Evolutionary conservation across 2,113 vertebrate species (phyloP).

Genomic region (Antennarius striatus): DNA sequence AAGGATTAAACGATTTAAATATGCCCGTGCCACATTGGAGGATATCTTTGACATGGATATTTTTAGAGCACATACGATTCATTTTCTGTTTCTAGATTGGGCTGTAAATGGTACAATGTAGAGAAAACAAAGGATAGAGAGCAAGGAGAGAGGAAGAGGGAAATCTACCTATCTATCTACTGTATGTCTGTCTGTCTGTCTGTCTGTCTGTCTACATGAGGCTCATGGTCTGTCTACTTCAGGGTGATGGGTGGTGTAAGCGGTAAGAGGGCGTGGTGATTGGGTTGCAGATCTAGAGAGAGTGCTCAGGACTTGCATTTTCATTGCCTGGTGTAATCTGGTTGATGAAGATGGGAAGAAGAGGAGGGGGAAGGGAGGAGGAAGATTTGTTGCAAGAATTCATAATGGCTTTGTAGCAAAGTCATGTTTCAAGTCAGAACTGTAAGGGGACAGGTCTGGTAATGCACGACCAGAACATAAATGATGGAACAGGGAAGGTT

Average conservation of each 20-base stretch:
- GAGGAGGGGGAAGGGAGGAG: conserved; percentile 8
- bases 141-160: conserved; percentile 9
- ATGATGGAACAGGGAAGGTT: conserved; percentile 63
- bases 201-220: conserved; percentile 17
- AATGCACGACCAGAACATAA: conserved; percentile 71
- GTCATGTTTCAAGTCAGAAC: conserved; percentile 70
- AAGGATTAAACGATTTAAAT: no score
- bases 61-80: no score
- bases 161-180: background rate
- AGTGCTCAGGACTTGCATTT: conserved; percentile 36
- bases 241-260: background rate
- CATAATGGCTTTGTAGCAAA: conserved; percentile 56
- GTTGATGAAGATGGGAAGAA: conserved; percentile 14
- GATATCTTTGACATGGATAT: no score
- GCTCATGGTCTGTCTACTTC: conserved; percentile 29
- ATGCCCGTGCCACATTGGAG: no score
- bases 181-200: no score
- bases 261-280: background rate
- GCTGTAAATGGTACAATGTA: background rate
- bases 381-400: conserved; percentile 19
- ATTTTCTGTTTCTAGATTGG: no score
- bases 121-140: background rate
- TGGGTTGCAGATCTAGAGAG: conserved; percentile 34
- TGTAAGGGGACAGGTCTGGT: conserved; percentile 66
- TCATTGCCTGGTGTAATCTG: conserved; percentile 60